These are phyloP conservation scores for Labeo calbasu DNA, from an alignment of 2,797 vertebrate genomes.

Conservation along the genomic window DNA sequence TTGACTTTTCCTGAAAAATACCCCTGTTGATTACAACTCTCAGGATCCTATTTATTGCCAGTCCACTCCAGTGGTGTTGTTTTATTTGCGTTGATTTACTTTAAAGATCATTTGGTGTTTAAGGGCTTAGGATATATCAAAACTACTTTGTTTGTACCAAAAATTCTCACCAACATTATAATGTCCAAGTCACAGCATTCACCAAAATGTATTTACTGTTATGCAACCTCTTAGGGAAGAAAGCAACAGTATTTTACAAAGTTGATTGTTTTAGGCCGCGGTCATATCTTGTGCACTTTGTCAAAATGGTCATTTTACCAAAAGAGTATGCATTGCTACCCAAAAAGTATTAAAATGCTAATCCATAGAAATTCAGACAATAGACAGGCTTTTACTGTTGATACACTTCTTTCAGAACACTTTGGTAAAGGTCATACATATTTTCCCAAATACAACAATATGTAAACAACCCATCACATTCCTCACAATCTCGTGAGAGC, in stretches of 20 bases:
- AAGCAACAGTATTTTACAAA: conserved; percentile 56
- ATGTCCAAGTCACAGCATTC: conserved; percentile 64
- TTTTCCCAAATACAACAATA: conserved; percentile 6
- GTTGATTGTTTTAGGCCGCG: conserved; percentile 43
- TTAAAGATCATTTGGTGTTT: conserved; percentile 66
- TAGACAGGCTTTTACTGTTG: conserved; percentile 47
- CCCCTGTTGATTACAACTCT: conserved; percentile 77
- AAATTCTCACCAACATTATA: conserved; percentile 66
- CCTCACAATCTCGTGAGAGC: conserved; percentile 38
- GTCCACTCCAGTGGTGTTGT: conserved; percentile 71
- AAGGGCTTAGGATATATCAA: conserved; percentile 72
- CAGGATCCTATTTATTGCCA: conserved; percentile 92
- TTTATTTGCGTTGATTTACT: conserved; percentile 68
- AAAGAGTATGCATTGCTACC: conserved; percentile 56
- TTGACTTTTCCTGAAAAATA: conserved; percentile 72
- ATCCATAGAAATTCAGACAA: conserved; percentile 45
- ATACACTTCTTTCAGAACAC: conserved; percentile 54
- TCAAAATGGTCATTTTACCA: conserved; percentile 60
- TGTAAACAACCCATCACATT: conserved; percentile 37
- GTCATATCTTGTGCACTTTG: conserved; percentile 63
- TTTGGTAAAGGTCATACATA: conserved; percentile 9
- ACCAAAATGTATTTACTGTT: conserved; percentile 66
- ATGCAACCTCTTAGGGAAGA: conserved; percentile 54
- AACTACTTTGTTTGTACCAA: conserved; percentile 73
- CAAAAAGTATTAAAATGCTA: conserved; percentile 57